Conservation (phyloP, 2,113 vertebrate genomes). For the Neolamprologus variostigma region DNA sequence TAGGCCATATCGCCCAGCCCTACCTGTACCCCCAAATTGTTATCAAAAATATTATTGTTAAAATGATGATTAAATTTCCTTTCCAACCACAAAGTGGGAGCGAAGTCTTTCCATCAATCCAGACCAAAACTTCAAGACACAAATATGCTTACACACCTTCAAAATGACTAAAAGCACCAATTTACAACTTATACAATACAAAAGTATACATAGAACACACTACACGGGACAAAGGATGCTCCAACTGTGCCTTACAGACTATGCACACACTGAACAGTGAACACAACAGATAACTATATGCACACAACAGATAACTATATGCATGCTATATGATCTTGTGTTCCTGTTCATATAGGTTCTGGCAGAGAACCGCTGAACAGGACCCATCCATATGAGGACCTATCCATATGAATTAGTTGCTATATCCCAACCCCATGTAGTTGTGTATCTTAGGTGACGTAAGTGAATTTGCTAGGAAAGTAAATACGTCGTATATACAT, state of each 20-base stretch:
- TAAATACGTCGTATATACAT: neutral
- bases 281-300: neutral
- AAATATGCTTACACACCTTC: neutral
- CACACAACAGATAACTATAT: neutral
- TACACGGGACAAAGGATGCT: neutral
- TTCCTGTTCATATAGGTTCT: neutral
- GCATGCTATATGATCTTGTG: neutral
- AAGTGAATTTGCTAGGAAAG: neutral
- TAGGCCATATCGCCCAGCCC: neutral
- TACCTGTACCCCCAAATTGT: neutral
- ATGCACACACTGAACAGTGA: neutral
- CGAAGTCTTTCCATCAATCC: neutral
- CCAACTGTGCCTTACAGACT: neutral
- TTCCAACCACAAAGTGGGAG: neutral
- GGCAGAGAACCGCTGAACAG: neutral
- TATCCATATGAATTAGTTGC: neutral
- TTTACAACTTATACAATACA: neutral
- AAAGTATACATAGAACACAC: neutral
- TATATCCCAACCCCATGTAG: neutral
- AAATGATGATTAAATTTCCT: neutral
- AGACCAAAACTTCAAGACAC: neutral
- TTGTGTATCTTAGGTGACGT: neutral
- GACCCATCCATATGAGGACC: neutral
- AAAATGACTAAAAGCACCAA: neutral
- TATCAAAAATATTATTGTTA: neutral